Evolutionary conservation across 2,113 vertebrate genomes (phyloP), one percentile per base, ranked within the genome.

Genomic region (Rutilus rutilus): DNA sequence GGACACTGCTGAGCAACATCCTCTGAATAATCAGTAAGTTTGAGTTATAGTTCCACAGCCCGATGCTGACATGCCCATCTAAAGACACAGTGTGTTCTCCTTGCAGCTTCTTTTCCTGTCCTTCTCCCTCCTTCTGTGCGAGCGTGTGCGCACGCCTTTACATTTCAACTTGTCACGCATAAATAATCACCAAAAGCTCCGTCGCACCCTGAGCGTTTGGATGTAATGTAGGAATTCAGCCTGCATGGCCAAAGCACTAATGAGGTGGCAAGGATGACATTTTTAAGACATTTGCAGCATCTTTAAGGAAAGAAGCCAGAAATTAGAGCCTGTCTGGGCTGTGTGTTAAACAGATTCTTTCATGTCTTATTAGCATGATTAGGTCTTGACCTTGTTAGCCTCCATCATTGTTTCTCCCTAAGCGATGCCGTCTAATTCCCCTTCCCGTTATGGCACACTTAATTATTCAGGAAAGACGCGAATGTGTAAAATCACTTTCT

Each of bases 21-120:
- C 83, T 89, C 79, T 86, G 87, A 91, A 91, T 90, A 91, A 89
- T 91, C 89, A 89, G 85, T 85, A 83, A 73, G 87, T 88, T 87
- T 90, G 87, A 91, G 85, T 90, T 91, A 89, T 89, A 90, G 87
- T 90, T 89, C 54, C 78, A 74, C 54, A 85, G 85, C 86, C 75
- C 64, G 54, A 73, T 85, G 81, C 67, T 86, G 89, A 86, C 87
- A 88, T 78, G 64, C 86, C 57, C 82, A 87, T 88, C 87, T 87
- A 79, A 89, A 85, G 87, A 89, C 77, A 76, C 71, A 30, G 78
- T 67, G n/a, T 77, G 54, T 82, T 85, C 88, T 73, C 69, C 78
- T 88, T 83, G 75, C 71, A 76, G 57, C 83, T 85, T 65, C 45
- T 45, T 50, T 54, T 30, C 25, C 71, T 83, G 57, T 83, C 85